These are phyloP conservation scores for Nasonia vitripennis DNA, from an alignment of 1,140 invertebrate genomes.

Conservation along the genomic window DNA sequence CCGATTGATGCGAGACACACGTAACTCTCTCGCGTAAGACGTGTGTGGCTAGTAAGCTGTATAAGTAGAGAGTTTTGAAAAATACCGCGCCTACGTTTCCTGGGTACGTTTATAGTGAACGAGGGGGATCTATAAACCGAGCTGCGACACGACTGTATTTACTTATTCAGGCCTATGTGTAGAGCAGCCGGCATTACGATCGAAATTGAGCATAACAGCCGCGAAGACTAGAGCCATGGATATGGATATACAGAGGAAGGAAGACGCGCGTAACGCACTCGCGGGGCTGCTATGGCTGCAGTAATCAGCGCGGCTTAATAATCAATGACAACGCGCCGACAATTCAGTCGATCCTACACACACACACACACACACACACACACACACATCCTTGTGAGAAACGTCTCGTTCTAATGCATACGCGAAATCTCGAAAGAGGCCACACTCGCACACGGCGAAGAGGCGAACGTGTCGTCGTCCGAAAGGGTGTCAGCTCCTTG, in stretches of 20 bases:
- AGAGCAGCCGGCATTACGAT: background rate
- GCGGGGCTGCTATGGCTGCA: background rate
- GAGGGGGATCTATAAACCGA: too few relatives aligned
- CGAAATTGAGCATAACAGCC: background rate
- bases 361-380: too few relatives aligned
- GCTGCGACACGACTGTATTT: background rate
- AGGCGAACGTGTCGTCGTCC: constrained; percentile 21
- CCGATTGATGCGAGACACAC: background rate
- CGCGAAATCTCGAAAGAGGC: background rate
- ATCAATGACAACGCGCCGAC: background rate
- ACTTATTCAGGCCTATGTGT: background rate
- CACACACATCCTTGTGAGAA: background rate
- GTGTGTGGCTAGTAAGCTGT: too few relatives aligned
- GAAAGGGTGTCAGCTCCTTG: constrained; percentile 27
- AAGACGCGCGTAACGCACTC: background rate
- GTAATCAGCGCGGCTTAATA: background rate
- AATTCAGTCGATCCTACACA: background rate
- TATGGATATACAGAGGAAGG: background rate
- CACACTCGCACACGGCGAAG: background rate
- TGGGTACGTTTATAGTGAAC: background rate
- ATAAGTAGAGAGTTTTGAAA: background rate
- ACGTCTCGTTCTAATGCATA: background rate
- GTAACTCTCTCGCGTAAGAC: too few relatives aligned
- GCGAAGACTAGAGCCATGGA: background rate
- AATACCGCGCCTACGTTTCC: background rate